Conservation (phyloP, 2,888 invertebrate genomes). For the Plagodis dolabraria region DNA sequence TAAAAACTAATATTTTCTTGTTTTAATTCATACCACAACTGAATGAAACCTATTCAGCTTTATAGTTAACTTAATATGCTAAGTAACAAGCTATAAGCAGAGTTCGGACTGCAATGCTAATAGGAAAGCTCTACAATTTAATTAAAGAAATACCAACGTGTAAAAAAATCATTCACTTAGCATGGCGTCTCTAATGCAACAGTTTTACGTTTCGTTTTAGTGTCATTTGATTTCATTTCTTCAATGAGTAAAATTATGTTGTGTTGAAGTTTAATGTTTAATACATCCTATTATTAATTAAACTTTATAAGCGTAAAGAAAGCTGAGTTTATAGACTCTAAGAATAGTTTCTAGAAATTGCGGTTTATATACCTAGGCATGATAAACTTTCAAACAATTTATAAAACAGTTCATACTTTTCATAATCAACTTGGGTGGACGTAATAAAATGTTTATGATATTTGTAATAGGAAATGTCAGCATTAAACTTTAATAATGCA, state of each 20-base stretch:
- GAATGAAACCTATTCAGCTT: not conserved
- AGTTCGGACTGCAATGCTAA: conserved; percentile 22
- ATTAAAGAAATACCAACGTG: conserved; percentile 15
- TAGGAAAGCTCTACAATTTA: conserved; percentile 17
- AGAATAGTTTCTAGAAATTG: no score
- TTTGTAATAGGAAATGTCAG: no score
- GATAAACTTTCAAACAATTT: no score
- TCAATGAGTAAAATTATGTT: not conserved
- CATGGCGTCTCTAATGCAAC: conserved; percentile 16
- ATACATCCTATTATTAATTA: not conserved
- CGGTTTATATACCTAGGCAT: no score
- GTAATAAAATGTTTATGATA: no score
- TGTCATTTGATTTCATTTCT: conserved; percentile 12
- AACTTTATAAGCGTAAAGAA: not conserved
- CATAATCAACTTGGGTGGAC: no score
- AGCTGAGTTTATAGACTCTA: no score
- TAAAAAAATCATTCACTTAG: conserved; percentile 28
- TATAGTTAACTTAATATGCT: conserved; percentile 14
- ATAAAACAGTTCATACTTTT: no score
- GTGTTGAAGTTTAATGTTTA: not conserved
- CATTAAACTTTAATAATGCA: no score
- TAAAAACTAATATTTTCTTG: no score
- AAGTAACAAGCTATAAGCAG: conserved; percentile 23
- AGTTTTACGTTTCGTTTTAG: not conserved
- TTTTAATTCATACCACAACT: no score